Evolutionary conservation across 2,113 vertebrate genomes (phyloP).

Genomic region (Hemiscyllium ocellatum): DNA sequence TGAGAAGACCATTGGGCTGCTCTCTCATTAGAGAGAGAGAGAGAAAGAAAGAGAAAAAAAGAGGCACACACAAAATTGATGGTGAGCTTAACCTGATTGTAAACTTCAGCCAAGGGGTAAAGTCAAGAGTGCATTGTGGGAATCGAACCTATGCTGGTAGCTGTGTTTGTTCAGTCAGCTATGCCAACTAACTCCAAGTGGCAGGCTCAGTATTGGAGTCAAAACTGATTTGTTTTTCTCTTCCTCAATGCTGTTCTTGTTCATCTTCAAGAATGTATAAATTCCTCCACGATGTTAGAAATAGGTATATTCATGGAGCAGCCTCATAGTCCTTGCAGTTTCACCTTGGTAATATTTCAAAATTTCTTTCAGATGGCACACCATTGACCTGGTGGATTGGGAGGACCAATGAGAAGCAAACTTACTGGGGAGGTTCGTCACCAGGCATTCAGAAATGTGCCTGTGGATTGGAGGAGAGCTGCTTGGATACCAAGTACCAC

Average conservation of each 20-base stretch:
- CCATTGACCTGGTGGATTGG: constrained; percentile 71
- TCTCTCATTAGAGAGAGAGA: too few species aligned
- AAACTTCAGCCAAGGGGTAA: too few species aligned
- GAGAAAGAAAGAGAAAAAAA: too few species aligned
- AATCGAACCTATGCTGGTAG: too few species aligned
- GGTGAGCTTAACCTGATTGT: too few species aligned
- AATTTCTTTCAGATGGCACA: constrained; percentile 55
- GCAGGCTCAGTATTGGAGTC: not conserved
- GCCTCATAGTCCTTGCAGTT: not conserved
- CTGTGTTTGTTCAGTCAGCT: too few species aligned
- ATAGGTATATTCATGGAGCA: too few species aligned
- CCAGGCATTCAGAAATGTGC: constrained; percentile 58
- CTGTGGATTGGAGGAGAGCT: constrained; percentile 63
- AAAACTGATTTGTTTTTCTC: not conserved
- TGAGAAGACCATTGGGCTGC: too few species aligned
- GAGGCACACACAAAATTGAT: too few species aligned
- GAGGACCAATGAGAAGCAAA: constrained; percentile 65
- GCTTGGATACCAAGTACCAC: constrained; percentile 60
- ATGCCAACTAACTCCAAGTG: too few species aligned
- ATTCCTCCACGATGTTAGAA: not conserved
- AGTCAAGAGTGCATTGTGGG: too few species aligned
- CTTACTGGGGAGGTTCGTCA: constrained; percentile 65
- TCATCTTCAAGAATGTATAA: not conserved
- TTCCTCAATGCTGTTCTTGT: not conserved
- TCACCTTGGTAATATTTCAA: constrained; percentile 9